These are phyloP conservation scores for Scaptomyza graminum DNA, from an alignment of 1,140 invertebrate genomes.

Conservation along the genomic window DNA sequence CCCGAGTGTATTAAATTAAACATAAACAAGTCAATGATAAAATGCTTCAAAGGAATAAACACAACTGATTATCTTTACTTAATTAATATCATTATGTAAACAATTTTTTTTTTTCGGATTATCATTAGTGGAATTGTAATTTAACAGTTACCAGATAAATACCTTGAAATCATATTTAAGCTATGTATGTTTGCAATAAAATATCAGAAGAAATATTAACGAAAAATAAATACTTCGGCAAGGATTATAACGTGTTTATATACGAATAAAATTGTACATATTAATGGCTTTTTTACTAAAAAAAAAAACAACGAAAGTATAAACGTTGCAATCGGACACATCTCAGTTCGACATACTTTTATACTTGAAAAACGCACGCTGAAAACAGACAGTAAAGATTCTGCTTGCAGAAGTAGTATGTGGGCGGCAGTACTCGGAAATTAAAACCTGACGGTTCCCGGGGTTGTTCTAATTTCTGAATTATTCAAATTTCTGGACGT, in stretches of 20 bases:
- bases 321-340: no score
- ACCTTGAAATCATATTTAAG: slow-evolving; percentile 77
- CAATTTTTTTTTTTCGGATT: slow-evolving; percentile 49
- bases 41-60: slow-evolving; percentile 46
- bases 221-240: neutral
- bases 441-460: no score
- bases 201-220: slow-evolving; percentile 67
- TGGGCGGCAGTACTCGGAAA: no score
- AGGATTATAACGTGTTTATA: neutral
- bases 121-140: slow-evolving; percentile 73
- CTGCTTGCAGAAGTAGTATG: no score
- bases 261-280: no score
- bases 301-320: no score
- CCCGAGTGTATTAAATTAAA: slow-evolving; percentile 14
- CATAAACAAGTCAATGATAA: slow-evolving; percentile 59
- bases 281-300: no score
- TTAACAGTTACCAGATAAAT: slow-evolving; percentile 73
- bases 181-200: slow-evolving; percentile 80
- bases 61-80: slow-evolving; percentile 43
- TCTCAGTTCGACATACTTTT: no score
- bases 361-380: no score
- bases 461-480: no score
- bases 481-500: no score
- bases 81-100: neutral
- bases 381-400: no score